These are phyloP conservation scores for Leucophenga maculata DNA, from an alignment of 2,888 invertebrate genomes.

Conservation along the genomic window DNA sequence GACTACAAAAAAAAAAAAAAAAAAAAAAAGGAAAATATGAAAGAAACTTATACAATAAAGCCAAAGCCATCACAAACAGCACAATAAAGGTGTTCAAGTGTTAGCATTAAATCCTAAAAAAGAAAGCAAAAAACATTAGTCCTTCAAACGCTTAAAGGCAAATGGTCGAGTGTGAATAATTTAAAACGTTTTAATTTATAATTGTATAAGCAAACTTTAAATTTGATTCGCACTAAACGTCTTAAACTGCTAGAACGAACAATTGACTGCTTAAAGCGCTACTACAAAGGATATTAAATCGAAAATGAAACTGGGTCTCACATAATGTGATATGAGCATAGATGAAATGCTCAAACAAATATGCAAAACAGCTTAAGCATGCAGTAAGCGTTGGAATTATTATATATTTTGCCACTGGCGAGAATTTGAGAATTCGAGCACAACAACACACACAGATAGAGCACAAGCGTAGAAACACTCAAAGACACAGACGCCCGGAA, in stretches of 20 bases:
- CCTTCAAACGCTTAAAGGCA: not conserved
- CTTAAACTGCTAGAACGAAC: not conserved
- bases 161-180: slow-evolving; percentile 1
- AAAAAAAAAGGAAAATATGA: no score
- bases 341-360: not conserved
- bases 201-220: no score
- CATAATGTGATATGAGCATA: no score
- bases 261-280: not conserved
- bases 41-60: no score
- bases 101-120: not conserved
- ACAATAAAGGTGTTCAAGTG: slow-evolving; percentile 13
- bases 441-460: not conserved
- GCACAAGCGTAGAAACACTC: not conserved
- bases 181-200: not conserved
- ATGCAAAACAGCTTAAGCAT: not conserved
- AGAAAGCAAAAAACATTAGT: not conserved
- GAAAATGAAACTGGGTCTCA: no score
- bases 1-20: no score
- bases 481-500: not conserved
- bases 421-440: no score
- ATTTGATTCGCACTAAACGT: not conserved
- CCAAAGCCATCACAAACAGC: not conserved
- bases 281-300: not conserved
- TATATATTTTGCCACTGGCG: not conserved
- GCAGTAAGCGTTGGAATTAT: not conserved